Evolutionary conservation across 2,113 vertebrate genomes (phyloP).

Genomic region (Engystomops pustulosus): DNA sequence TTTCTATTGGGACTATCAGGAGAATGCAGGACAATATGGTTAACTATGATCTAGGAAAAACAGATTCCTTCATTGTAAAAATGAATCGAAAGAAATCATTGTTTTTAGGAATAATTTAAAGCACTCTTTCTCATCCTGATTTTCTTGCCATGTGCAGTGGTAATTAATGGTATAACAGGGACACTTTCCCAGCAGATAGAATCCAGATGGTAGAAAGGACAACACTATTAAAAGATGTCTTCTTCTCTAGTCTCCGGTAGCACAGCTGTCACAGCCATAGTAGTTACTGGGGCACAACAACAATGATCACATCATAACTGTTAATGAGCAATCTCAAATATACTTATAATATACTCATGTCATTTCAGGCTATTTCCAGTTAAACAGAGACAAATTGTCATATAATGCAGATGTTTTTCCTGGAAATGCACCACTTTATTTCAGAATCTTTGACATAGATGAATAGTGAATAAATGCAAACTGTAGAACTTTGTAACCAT

Average conservation of each 20-base stretch:
- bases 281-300: not conserved
- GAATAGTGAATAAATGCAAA: not conserved
- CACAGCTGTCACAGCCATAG: not conserved
- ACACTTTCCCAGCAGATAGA: not conserved
- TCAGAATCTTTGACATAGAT: not conserved
- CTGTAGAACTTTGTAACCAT: not conserved
- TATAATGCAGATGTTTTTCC: not conserved
- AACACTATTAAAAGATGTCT: not conserved
- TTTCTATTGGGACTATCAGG: too few relatives aligned
- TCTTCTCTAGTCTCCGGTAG: not conserved
- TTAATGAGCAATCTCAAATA: not conserved
- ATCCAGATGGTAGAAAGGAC: not conserved
- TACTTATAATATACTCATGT: not conserved
- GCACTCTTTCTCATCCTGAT: not conserved
- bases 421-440: not conserved
- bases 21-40: too few relatives aligned
- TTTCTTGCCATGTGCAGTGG: not conserved
- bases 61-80: too few relatives aligned
- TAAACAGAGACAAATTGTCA: not conserved
- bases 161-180: not conserved
- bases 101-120: too few relatives aligned
- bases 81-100: too few relatives aligned
- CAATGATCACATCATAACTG: not conserved
- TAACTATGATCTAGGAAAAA: too few relatives aligned
- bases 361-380: not conserved